Evolutionary conservation across 1,140 invertebrate genomes (phyloP).

Genomic region (Goniozus legneri): DNA sequence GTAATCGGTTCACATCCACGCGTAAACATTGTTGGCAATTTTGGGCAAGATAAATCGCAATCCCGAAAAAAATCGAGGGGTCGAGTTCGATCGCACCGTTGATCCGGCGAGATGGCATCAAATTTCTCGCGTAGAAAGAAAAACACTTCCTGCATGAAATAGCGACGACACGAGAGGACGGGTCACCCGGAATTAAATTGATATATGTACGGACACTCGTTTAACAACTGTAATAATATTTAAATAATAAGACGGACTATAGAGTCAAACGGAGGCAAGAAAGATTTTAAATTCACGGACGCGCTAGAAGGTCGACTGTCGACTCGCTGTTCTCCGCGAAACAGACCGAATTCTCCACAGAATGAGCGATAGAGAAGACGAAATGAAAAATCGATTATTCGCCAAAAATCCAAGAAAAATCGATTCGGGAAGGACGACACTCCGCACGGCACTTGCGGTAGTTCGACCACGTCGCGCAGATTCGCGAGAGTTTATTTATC

Average conservation of each 20-base stretch:
- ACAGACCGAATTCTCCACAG: too few species aligned
- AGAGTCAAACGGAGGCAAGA: conserved; percentile 2
- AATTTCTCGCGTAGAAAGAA: conserved; percentile 35
- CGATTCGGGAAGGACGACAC: conserved; percentile 2
- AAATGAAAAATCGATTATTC: too few species aligned
- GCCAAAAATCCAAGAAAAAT: conserved; percentile 26
- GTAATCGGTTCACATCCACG: too few species aligned
- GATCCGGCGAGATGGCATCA: too few species aligned
- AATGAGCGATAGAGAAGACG: too few species aligned
- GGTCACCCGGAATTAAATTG: conserved; percentile 30
- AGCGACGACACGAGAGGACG: conserved; percentile 40
- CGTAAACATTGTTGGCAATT: too few species aligned
- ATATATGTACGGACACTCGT: too few species aligned
- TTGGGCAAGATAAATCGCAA: too few species aligned
- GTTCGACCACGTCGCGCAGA: conserved; percentile 25
- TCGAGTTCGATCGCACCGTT: too few species aligned
- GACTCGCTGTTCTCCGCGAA: conserved; percentile 26
- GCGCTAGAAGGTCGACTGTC: conserved; percentile 18
- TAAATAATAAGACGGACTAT: neutral
- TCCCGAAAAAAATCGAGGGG: too few species aligned
- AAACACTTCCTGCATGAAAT: conserved; percentile 46
- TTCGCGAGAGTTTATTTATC: too few species aligned
- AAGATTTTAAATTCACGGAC: conserved; percentile 6
- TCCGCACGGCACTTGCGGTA: neutral
- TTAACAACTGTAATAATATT: too few species aligned